phyloP scores from a whole-genome alignment of 1,140 invertebrate species.

The Heliconius nattereri region DNA sequence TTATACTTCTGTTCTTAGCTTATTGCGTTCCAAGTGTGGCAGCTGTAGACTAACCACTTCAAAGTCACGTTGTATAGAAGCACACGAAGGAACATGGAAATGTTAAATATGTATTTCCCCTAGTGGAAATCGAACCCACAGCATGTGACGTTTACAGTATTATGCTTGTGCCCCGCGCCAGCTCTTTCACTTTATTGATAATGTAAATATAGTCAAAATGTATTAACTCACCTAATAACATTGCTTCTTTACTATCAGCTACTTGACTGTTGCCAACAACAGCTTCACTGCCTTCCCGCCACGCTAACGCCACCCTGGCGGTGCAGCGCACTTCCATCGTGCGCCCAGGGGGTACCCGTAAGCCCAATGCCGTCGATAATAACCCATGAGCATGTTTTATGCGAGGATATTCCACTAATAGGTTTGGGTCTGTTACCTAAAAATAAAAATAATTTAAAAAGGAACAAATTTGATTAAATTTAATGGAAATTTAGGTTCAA shows the following conservation, averaged over 20 bases:
- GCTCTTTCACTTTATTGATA: too few relatives aligned
- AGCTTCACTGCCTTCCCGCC: constrained; percentile 74
- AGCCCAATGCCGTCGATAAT: constrained; percentile 65
- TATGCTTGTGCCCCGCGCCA: too few relatives aligned
- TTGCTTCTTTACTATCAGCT: constrained; percentile 75
- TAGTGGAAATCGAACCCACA: too few relatives aligned
- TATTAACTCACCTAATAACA: constrained; percentile 66
- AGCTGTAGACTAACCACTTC: too few relatives aligned
- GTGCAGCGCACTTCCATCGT: constrained; percentile 75
- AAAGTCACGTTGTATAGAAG: too few relatives aligned
- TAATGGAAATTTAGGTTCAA: too few relatives aligned
- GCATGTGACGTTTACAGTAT: too few relatives aligned
- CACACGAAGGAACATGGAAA: too few relatives aligned
- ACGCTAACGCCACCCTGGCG: constrained; percentile 69
- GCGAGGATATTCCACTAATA: constrained; percentile 68
- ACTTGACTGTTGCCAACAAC: constrained; percentile 72
- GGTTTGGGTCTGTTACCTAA: constrained; percentile 65
- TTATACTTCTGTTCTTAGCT: too few relatives aligned
- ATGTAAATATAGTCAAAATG: too few relatives aligned
- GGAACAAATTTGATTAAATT: background rate
- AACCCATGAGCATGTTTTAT: constrained; percentile 68
- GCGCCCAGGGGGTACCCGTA: constrained; percentile 62
- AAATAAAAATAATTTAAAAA: background rate
- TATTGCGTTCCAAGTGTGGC: too few relatives aligned
- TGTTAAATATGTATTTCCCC: too few relatives aligned